A percentile compares a stretch with the other conserved stretches of the same genome.
These are phyloP conservation scores for Phorcus lineatus DNA, from an alignment of 2,888 invertebrate species.

Conservation along the genomic window DNA sequence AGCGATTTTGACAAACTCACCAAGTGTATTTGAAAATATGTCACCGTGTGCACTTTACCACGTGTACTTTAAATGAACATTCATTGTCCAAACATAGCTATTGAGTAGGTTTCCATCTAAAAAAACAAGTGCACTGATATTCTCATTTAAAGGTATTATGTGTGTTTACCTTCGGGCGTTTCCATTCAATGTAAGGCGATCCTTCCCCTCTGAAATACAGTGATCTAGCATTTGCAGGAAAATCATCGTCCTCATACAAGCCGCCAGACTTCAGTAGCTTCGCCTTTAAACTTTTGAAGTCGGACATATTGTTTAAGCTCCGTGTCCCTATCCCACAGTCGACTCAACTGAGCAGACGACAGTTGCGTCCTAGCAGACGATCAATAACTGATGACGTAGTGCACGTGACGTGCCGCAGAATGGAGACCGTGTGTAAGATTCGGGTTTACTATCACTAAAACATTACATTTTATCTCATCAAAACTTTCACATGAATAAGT, in stretches of 20 bases:
- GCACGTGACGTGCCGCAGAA: no score
- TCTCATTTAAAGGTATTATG: neutral
- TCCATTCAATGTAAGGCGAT: constrained; percentile 9
- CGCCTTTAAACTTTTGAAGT: constrained; percentile 12
- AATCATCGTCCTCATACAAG: constrained; percentile 26
- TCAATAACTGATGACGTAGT: no score
- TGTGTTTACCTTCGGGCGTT: neutral
- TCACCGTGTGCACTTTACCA: neutral
- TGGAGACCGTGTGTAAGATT: no score
- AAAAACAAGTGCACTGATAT: constrained; percentile 5
- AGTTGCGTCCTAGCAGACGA: no score
- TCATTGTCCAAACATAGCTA: no score
- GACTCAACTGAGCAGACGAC: no score
- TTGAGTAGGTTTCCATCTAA: no score
- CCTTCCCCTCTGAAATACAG: constrained; percentile 8
- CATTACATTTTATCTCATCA: no score
- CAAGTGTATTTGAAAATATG: neutral
- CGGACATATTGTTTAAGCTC: constrained; percentile 7
- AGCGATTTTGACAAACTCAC: no score
- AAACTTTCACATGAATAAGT: no score
- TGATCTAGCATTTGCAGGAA: constrained; percentile 25
- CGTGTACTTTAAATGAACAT: neutral
- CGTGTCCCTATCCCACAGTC: no score
- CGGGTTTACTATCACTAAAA: no score
- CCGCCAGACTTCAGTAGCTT: neutral